phyloP scores from a whole-genome alignment of 1,140 invertebrate genomes.

The Nixonia krombeini region DNA sequence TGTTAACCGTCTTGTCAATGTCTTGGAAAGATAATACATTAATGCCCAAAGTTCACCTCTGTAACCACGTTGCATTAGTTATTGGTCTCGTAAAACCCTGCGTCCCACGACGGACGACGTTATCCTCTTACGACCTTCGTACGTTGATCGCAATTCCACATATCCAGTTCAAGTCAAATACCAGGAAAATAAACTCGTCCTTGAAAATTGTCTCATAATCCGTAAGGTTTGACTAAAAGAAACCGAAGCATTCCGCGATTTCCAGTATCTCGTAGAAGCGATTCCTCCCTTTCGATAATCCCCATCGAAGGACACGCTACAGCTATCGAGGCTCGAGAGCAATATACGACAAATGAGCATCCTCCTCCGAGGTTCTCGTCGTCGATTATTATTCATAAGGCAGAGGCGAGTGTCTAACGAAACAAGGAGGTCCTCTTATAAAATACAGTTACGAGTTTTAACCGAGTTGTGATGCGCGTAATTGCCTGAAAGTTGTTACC shows the following conservation, averaged over 20 bases:
- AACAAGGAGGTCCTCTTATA: conserved; percentile 27
- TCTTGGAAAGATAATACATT: no score
- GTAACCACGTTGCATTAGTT: no score
- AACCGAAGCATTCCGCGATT: no score
- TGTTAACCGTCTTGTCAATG: no score
- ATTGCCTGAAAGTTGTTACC: conserved; percentile 51
- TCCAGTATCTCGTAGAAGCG: no score
- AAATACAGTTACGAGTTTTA: conserved; percentile 57
- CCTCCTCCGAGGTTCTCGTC: neutral
- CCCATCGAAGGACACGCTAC: no score
- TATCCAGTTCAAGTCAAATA: neutral
- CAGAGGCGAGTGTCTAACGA: neutral
- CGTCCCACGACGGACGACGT: no score
- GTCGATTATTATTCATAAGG: conserved; percentile 7
- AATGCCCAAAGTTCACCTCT: no score
- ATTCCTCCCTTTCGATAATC: no score
- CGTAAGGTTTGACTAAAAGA: neutral
- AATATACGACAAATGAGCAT: neutral
- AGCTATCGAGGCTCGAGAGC: no score
- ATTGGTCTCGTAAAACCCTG: no score
- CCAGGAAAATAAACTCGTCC: no score
- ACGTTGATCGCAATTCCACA: neutral
- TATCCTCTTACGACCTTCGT: neutral
- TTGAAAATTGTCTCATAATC: neutral
- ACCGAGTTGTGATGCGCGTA: conserved; percentile 57